Evolutionary conservation across 2,888 invertebrate species (phyloP), one percentile per base, ranked within the genome.

Genomic region (Drosophila eohydei): DNA sequence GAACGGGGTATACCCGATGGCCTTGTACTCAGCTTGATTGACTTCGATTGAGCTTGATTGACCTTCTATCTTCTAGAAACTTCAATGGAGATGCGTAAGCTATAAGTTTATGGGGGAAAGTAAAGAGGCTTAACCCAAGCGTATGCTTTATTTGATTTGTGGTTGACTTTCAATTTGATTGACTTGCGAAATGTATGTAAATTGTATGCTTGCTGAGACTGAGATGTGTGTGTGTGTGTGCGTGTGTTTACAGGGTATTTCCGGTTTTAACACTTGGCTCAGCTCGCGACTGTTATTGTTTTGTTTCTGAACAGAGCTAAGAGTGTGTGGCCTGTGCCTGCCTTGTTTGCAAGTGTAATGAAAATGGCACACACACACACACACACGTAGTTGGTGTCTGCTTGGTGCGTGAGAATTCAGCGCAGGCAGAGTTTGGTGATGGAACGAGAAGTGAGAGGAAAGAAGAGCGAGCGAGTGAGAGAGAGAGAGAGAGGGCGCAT

Each of bases 401-500:
- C 38, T 40, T 28, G 56, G 51, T 28, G 54, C 21, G 36, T n/a
- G 28, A 28, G 40, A 28, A 11, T 4, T 38, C 14, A 38, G 38
- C 4, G n/a, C 14, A 28, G 52, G 9, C n/a, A 40, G 14, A 21
- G 34, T 11, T n/a, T 11, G 12, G 14, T 21, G 21, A 51, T 6
- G 6, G 21, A 51, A 7, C 12, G 21, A 21, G 38, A 28, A 5
- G 52, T 4, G 4, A 0, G 36, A 26, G 8, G 21, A 21, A 21
- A 21, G 21, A 21, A 51, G 8, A 21, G 51, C 1, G 51, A 14
- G 51, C 6, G 26, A 14, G 36, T 11, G 54, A 36, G 8, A n/a
- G 32, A n/a, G 30, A 32, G 32, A n/a, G 30, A 3, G 32, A 16
- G 28, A 28, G 16, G 44, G 4, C 41, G 63, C 66, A 73, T 81